Conservation (phyloP, 1,140 invertebrate genomes). For the fruit fly (Drosophila melanogaster) region Release_6_plus_ISO1_MT NC_004354.4:19968501-19969000, state of each 20-base stretch:
- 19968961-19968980: neutral
- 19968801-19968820: neutral
- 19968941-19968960: neutral
- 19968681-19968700: constrained; percentile 12
- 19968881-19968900: constrained; percentile 3
- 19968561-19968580: constrained; percentile 2
- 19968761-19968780: constrained; percentile 9
- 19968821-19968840: constrained; percentile 1
- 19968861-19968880: constrained; percentile 31
- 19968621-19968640: constrained; percentile 12
- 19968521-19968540: constrained; percentile 18
- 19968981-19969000: neutral
- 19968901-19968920: neutral
- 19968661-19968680: constrained; percentile 21
- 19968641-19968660: constrained; percentile 4
- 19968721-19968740: constrained; percentile 17
- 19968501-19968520: neutral
- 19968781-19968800: neutral
- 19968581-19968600: constrained; percentile 29
- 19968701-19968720: constrained; percentile 3
- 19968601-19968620: constrained; percentile 26
- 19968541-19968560: constrained; percentile 32
- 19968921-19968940: neutral
- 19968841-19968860: neutral
- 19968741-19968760: constrained; percentile 7